Conservation (phyloP, 2,113 vertebrate genomes). For the Otus sunia region DNA sequence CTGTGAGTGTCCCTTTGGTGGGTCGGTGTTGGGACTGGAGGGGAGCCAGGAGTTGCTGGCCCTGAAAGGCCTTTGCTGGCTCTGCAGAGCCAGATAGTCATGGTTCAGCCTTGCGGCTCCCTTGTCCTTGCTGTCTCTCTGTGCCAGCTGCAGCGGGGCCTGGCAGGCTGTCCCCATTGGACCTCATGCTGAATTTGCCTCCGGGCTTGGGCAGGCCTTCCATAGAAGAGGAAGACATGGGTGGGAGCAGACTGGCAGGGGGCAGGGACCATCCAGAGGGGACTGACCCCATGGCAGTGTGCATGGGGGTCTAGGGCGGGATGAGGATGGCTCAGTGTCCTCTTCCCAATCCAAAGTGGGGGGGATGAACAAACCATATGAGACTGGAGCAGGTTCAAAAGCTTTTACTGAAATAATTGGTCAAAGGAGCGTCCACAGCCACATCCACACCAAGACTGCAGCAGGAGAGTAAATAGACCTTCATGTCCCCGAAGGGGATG, state of each 20-base stretch:
- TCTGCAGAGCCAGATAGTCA: not conserved
- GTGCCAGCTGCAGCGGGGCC: not conserved
- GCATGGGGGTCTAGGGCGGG: no score
- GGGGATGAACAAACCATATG: not conserved
- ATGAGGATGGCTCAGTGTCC: not conserved
- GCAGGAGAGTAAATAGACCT: not conserved
- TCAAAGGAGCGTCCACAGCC: not conserved
- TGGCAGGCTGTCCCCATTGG: not conserved
- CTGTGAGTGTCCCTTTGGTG: not conserved
- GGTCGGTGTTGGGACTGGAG: not conserved
- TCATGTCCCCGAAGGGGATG: accelerated
- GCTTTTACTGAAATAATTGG: not conserved
- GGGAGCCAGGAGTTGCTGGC: not conserved
- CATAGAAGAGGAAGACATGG: accelerated
- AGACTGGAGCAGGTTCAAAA: not conserved
- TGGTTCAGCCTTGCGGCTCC: not conserved
- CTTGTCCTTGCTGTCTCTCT: not conserved
- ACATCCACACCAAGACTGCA: not conserved
- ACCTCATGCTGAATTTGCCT: not conserved
- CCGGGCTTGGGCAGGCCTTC: not conserved
- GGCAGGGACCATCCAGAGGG: not conserved
- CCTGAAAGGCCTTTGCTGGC: not conserved
- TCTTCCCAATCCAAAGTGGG: not conserved
- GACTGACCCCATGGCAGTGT: accelerated
- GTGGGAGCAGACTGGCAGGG: not conserved